These are phyloP conservation scores for Smutsia temminckii DNA, from an alignment of 2,797 vertebrate genomes.

Conservation along the genomic window DNA sequence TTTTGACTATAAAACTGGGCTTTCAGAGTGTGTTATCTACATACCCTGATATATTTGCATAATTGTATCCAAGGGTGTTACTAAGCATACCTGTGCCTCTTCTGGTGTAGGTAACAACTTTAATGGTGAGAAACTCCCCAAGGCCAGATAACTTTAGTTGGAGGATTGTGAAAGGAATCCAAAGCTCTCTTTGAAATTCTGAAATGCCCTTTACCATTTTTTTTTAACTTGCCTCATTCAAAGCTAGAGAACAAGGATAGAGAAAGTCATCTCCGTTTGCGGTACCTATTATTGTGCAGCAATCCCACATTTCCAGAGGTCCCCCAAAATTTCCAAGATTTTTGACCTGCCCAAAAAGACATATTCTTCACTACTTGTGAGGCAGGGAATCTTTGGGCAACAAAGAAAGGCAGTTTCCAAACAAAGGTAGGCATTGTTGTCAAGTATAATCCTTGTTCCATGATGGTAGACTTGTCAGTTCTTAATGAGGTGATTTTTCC, in stretches of 20 bases:
- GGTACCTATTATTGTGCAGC: background rate
- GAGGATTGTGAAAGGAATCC: background rate
- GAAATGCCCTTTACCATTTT: background rate
- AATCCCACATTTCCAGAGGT: background rate
- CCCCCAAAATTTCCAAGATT: background rate
- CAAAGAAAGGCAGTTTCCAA: background rate
- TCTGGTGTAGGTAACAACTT: background rate
- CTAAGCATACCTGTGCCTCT: background rate
- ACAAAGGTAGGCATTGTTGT: background rate
- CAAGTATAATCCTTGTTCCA: background rate
- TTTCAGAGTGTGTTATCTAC: background rate
- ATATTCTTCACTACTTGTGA: background rate
- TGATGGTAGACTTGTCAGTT: background rate
- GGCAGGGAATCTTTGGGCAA: background rate
- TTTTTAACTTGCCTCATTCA: background rate
- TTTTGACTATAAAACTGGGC: background rate
- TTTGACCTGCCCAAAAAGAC: background rate
- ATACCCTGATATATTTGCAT: background rate
- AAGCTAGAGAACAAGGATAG: background rate
- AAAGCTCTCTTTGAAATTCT: background rate
- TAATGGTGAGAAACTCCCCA: background rate
- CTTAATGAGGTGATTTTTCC: background rate
- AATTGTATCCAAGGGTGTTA: background rate
- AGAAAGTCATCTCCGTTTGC: background rate
- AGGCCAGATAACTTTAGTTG: background rate